Conservation (phyloP, 2,888 invertebrate genomes). For the Amblyjoppa fuscipennis region DNA sequence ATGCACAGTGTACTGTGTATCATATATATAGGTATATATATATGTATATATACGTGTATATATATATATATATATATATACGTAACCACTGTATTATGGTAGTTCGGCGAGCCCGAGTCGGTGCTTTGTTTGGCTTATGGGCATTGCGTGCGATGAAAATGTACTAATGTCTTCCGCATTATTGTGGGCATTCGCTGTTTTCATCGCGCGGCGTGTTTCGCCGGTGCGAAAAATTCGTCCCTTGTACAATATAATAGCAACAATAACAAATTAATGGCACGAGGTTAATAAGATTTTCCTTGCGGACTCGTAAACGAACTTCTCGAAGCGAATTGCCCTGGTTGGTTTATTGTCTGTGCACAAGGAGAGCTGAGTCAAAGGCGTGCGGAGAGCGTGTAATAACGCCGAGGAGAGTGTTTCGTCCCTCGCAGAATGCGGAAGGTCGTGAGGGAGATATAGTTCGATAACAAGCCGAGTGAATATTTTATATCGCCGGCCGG, state of each 20-base stretch:
- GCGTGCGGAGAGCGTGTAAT: background rate
- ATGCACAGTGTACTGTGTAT: background rate
- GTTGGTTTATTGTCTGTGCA: too few relatives aligned
- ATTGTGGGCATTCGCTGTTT: slow-evolving; percentile 57
- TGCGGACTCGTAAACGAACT: too few relatives aligned
- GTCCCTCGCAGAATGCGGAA: slow-evolving; percentile 53
- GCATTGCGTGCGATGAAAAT: slow-evolving; percentile 66
- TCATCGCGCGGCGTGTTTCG: slow-evolving; percentile 6
- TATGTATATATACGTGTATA: background rate
- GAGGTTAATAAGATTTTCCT: too few relatives aligned
- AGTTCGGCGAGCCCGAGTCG: slow-evolving; percentile 44
- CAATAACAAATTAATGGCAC: background rate
- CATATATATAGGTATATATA: background rate
- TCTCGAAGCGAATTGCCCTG: too few relatives aligned
- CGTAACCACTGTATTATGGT: slow-evolving; percentile 45
- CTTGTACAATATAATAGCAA: background rate
- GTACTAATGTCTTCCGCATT: slow-evolving; percentile 67
- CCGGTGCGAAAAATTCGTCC: background rate
- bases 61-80: background rate
- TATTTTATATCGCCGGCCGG: slow-evolving; percentile 54
- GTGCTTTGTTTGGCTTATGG: slow-evolving; percentile 66
- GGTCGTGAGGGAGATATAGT: slow-evolving; percentile 59
- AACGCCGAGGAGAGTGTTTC: background rate
- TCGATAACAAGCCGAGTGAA: slow-evolving; percentile 63
- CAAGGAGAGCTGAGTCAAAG: background rate